phyloP scores from a whole-genome alignment of 2,797 vertebrate genomes.

The Sebastes alutus region DNA sequence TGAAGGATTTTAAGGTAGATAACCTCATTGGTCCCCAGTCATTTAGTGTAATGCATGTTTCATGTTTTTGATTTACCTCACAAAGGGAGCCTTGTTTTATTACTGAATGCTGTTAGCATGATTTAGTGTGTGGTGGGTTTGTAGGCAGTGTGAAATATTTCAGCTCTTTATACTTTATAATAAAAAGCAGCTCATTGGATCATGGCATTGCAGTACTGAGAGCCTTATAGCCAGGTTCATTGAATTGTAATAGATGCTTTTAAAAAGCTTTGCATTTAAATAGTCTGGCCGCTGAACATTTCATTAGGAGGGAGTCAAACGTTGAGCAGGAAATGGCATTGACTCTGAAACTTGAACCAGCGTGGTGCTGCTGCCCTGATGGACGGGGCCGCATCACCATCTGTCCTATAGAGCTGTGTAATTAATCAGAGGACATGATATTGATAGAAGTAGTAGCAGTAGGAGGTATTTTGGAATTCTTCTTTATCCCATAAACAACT shows the following conservation, averaged over 20 bases:
- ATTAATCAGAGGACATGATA: not conserved
- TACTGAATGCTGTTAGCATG: not conserved
- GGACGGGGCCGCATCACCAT: not conserved
- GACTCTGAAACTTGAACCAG: constrained; percentile 10
- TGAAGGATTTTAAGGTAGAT: not conserved
- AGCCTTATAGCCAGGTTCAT: not conserved
- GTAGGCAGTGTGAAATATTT: constrained; percentile 22
- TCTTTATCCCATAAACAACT: not conserved
- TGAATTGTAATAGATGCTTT: not conserved
- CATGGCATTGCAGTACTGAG: not conserved
- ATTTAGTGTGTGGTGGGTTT: constrained; percentile 6
- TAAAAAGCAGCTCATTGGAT: constrained; percentile 26
- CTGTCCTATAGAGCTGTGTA: not conserved
- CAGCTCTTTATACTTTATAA: constrained; percentile 22
- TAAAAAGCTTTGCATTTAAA: not conserved
- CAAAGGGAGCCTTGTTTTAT: not conserved
- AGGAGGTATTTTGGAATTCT: not conserved
- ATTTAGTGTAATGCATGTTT: not conserved
- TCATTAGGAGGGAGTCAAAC: constrained; percentile 7
- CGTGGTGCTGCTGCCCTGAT: not conserved
- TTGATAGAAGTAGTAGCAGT: not conserved
- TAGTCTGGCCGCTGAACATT: not conserved
- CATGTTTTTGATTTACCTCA: constrained; percentile 7
- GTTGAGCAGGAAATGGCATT: not conserved
- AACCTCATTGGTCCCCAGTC: not conserved